Conservation (phyloP, 2,113 vertebrate species). For the Lipophrys pholis region DNA sequence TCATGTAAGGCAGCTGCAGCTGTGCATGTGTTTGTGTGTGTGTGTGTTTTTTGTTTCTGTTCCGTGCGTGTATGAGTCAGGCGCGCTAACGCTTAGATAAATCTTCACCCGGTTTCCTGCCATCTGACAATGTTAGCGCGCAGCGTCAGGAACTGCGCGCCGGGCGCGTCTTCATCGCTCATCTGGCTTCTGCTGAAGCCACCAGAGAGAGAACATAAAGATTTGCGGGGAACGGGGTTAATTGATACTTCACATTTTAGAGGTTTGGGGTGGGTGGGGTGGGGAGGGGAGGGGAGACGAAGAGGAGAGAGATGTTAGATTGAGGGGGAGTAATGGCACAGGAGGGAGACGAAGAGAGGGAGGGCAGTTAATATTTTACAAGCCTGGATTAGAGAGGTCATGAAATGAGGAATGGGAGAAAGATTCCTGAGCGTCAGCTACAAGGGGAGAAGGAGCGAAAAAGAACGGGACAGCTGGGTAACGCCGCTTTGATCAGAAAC, state of each 20-base stretch:
- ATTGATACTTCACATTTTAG: slow-evolving; percentile 72
- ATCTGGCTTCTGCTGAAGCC: slow-evolving; percentile 43
- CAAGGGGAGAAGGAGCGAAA: slow-evolving; percentile 33
- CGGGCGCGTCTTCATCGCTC: neutral
- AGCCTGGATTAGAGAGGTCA: slow-evolving; percentile 77
- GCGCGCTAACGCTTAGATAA: slow-evolving; percentile 71
- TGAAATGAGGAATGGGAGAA: slow-evolving; percentile 70
- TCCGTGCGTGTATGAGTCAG: slow-evolving; percentile 49
- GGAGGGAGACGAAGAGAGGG: slow-evolving; percentile 38
- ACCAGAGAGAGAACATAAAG: slow-evolving; percentile 42
- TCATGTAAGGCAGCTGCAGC: slow-evolving; percentile 79
- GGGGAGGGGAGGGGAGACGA: slow-evolving; percentile 24
- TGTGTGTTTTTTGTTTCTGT: slow-evolving; percentile 36
- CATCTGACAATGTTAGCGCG: slow-evolving; percentile 63
- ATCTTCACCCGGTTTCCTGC: slow-evolving; percentile 79
- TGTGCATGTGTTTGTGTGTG: slow-evolving; percentile 65
- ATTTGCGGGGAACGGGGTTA: slow-evolving; percentile 59
- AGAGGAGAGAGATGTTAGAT: slow-evolving; percentile 17
- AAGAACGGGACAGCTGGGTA: slow-evolving; percentile 66
- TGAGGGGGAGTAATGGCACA: slow-evolving; percentile 31
- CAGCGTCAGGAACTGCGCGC: too few species aligned
- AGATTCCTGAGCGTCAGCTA: slow-evolving; percentile 67
- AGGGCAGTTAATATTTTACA: slow-evolving; percentile 79
- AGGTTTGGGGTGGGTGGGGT: slow-evolving; percentile 38
- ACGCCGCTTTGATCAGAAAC: slow-evolving; percentile 71